These are phyloP conservation scores for Gadus macrocephalus DNA, from an alignment of 2,113 vertebrate species.

Conservation along the genomic window DNA sequence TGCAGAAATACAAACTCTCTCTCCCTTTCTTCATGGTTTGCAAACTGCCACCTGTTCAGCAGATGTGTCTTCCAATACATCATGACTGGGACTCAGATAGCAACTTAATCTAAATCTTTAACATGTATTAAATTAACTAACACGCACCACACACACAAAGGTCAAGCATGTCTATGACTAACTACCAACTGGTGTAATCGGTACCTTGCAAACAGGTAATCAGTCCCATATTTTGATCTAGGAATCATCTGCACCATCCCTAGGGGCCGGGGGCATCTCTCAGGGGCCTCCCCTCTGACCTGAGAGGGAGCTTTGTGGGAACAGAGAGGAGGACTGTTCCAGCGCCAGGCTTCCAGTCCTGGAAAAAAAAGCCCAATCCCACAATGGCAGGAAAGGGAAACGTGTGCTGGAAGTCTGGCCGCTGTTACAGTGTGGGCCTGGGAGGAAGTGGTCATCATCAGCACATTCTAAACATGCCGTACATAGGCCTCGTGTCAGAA, in stretches of 20 bases:
- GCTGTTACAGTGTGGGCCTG: not conserved
- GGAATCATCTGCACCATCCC: no score
- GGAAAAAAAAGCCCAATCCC: constrained; percentile 18
- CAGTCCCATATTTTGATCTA: no score
- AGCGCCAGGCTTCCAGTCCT: constrained; percentile 27
- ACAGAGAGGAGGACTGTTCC: constrained; percentile 37
- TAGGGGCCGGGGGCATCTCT: no score
- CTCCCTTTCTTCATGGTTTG: not conserved
- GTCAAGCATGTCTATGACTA: no score
- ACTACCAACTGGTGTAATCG: no score
- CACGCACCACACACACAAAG: no score
- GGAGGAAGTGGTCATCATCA: constrained; percentile 1
- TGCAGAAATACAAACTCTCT: no score
- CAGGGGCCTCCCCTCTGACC: constrained; percentile 9
- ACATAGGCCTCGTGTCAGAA: not conserved
- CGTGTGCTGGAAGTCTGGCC: constrained; percentile 39
- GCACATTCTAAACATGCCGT: not conserved
- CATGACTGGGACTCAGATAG: no score
- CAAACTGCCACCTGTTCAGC: not conserved
- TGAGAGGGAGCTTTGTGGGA: constrained; percentile 28
- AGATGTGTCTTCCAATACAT: not conserved
- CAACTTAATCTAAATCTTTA: no score
- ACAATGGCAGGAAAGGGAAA: constrained; percentile 72
- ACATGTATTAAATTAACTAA: no score
- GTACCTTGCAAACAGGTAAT: no score